phyloP scores from a whole-genome alignment of 2,888 invertebrate genomes.

The Calameuta filiformis region DNA sequence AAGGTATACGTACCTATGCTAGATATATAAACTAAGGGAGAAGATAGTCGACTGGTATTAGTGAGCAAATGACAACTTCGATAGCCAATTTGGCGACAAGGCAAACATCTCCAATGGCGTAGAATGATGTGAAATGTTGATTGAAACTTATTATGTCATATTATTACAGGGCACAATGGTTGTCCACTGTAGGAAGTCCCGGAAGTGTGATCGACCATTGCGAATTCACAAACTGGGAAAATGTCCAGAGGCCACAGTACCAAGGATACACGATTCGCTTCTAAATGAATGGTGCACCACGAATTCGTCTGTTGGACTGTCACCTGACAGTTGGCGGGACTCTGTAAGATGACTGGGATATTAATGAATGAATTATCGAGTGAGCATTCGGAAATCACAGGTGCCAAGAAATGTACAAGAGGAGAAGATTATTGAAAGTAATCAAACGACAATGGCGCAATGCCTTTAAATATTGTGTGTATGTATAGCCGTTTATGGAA shows the following conservation, averaged over 20 bases:
- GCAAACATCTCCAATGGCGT: conserved; percentile 25
- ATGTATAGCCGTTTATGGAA: background rate
- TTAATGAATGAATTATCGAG: background rate
- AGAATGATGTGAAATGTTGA: background rate
- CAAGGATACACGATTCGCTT: conserved; percentile 86
- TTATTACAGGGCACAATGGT: conserved; percentile 80
- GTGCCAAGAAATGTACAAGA: background rate
- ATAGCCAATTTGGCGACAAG: conserved; percentile 31
- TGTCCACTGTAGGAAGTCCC: conserved; percentile 84
- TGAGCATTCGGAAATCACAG: background rate
- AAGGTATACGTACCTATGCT: conserved; percentile 10
- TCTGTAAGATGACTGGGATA: background rate
- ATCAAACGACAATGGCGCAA: background rate
- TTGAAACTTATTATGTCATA: conserved; percentile 23
- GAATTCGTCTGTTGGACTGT: background rate
- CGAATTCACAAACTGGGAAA: conserved; percentile 84
- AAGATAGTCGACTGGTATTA: conserved; percentile 11
- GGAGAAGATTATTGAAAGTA: background rate
- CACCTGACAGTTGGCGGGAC: background rate
- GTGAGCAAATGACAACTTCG: conserved; percentile 22
- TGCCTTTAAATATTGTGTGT: background rate
- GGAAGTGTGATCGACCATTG: conserved; percentile 86
- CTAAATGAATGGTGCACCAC: conserved; percentile 64
- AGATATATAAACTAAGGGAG: conserved; percentile 2
- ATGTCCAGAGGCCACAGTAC: conserved; percentile 75